Conservation (phyloP, 1,140 invertebrate species). For the Sinella curviseta region DNA sequence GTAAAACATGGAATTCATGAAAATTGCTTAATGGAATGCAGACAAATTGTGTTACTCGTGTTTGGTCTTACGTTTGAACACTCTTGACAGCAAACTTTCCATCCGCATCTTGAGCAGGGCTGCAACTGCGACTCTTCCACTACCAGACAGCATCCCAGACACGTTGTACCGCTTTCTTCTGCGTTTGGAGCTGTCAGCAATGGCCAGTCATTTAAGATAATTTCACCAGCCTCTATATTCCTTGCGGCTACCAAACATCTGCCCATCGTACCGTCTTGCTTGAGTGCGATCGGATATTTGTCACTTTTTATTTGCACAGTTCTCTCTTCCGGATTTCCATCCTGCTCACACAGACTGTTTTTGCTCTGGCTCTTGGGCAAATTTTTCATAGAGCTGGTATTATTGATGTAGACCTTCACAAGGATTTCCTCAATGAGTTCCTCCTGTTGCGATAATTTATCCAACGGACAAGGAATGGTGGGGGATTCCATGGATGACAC, state of each 20-base stretch:
- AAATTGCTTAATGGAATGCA: neutral
- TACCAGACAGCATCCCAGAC: conserved; percentile 9
- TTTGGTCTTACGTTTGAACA: conserved; percentile 1
- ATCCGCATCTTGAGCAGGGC: conserved; percentile 1
- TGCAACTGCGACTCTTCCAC: neutral
- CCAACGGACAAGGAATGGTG: neutral
- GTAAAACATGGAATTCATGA: neutral
- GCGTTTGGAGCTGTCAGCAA: neutral
- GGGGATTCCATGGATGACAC: neutral
- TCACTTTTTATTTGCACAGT: neutral
- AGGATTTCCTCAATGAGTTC: neutral
- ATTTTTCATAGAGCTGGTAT: too few species aligned
- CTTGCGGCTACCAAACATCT: neutral
- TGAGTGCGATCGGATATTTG: neutral
- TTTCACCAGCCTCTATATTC: conserved; percentile 1
- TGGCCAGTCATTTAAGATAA: conserved; percentile 11
- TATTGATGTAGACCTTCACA: neutral
- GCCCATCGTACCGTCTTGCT: neutral
- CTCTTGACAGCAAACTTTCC: conserved; percentile 2
- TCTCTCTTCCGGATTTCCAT: neutral
- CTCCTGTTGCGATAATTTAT: neutral
- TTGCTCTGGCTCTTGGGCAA: too few species aligned
- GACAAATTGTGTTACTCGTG: too few species aligned
- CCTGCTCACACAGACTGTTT: neutral
- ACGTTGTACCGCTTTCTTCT: neutral